phyloP scores from a whole-genome alignment of 37 sponge, comb jelly and placozoan genomes.

The Hexactinellida sp. region DNA sequence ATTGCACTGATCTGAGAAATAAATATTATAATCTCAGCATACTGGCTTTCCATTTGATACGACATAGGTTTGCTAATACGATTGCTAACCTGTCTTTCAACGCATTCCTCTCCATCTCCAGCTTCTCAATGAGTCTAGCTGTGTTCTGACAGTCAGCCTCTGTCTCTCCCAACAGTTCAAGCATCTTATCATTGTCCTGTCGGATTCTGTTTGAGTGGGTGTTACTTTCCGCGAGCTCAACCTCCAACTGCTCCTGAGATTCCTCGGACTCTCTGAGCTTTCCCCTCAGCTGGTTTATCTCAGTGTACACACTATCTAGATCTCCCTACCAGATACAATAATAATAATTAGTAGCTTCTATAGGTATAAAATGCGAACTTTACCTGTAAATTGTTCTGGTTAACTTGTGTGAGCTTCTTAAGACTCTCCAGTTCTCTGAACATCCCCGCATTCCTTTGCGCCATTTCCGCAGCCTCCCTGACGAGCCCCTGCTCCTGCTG shows the following conservation, averaged over 20 bases:
- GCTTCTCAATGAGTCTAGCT: slow-evolving; percentile 32
- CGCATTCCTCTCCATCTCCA: slow-evolving; percentile 36
- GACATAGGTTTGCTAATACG: too few species aligned
- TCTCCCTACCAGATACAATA: background rate
- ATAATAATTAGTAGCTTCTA: background rate
- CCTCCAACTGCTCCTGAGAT: slow-evolving; percentile 10
- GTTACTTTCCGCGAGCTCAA: background rate
- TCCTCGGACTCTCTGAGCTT: background rate
- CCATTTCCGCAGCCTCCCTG: slow-evolving; percentile 31
- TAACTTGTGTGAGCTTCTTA: background rate
- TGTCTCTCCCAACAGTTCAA: slow-evolving; percentile 34
- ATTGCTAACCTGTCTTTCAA: slow-evolving; percentile 24
- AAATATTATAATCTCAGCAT: too few species aligned
- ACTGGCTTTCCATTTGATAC: too few species aligned
- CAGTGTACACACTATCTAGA: slow-evolving; percentile 10
- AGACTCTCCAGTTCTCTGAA: slow-evolving; percentile 37
- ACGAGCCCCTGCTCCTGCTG: slow-evolving; percentile 25
- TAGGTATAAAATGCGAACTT: background rate
- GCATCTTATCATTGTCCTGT: slow-evolving; percentile 9
- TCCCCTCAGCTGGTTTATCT: background rate
- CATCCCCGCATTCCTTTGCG: slow-evolving; percentile 52
- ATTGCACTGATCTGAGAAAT: too few species aligned
- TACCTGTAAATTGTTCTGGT: background rate
- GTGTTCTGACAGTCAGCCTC: slow-evolving; percentile 43
- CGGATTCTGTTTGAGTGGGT: background rate